Evolutionary conservation across 2,797 vertebrate species (phyloP).

Genomic region (Masticophis lateralis): DNA sequence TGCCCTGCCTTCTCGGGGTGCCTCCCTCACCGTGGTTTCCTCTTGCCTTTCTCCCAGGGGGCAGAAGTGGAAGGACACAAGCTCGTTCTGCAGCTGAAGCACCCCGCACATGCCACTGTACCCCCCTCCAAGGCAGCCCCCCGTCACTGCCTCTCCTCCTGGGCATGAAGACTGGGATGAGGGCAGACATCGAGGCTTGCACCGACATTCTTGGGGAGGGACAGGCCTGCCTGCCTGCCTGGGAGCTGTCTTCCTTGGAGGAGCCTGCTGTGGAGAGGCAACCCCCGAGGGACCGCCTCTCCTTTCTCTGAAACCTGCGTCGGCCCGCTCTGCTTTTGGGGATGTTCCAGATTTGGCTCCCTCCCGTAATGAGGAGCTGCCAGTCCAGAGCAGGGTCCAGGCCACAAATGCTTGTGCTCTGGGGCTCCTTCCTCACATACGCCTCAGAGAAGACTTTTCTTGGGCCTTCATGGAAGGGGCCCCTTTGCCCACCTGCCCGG

Average conservation of each 20-base stretch:
- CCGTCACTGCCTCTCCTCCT: neutral
- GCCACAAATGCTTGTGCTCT: neutral
- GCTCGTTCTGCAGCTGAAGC: slow-evolving; percentile 55
- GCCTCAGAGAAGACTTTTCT: neutral
- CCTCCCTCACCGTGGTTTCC: fast-evolving
- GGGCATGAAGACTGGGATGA: neutral
- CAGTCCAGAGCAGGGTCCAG: neutral
- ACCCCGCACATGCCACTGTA: slow-evolving; percentile 9
- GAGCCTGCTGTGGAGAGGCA: neutral
- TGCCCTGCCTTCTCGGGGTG: neutral
- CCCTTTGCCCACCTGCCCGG: neutral
- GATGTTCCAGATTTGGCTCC: slow-evolving; percentile 70
- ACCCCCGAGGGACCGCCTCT: too few species aligned
- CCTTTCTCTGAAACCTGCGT: slow-evolving; percentile 5
- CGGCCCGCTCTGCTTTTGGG: neutral
- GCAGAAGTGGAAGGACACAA: slow-evolving; percentile 33
- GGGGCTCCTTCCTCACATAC: neutral
- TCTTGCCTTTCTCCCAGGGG: slow-evolving; percentile 25
- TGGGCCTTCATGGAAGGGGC: neutral
- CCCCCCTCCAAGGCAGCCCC: neutral
- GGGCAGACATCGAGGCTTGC: neutral
- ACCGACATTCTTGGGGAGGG: neutral
- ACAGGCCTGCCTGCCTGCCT: neutral
- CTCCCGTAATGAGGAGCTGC: slow-evolving; percentile 60
- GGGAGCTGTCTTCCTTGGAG: neutral